A percentile compares a stretch with the other conserved stretches of the same genome.
These are phyloP conservation scores for Hemithea aestivaria DNA, from an alignment of 2,888 invertebrate species.

Conservation along the genomic window DNA sequence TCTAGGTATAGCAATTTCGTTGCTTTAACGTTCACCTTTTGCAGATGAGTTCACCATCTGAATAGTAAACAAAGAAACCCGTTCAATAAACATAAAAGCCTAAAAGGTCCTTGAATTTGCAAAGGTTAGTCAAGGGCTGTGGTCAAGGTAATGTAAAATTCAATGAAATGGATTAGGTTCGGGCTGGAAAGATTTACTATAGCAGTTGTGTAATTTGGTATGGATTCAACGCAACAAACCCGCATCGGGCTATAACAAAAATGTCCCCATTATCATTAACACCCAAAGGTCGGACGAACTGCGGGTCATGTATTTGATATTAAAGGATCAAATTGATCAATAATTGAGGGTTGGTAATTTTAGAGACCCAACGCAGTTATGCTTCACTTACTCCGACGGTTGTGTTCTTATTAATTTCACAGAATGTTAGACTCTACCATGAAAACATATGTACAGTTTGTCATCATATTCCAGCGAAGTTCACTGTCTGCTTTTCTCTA, in stretches of 20 bases:
- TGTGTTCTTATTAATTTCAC: no score
- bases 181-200: conserved; percentile 5
- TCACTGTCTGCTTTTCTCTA: conserved; percentile 20
- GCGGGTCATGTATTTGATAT: conserved; percentile 18
- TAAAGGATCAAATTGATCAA: conserved; percentile 3
- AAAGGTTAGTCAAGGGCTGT: conserved; percentile 11
- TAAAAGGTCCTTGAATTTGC: conserved; percentile 6
- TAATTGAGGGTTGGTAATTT: not conserved
- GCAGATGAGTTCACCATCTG: not conserved
- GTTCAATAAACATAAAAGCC: conserved; percentile 7
- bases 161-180: conserved; percentile 18
- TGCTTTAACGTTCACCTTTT: no score
- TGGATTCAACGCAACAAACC: conserved; percentile 10
- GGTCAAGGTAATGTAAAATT: conserved; percentile 22
- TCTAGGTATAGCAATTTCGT: no score
- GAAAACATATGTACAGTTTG: no score
- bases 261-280: conserved; percentile 18
- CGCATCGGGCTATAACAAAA: conserved; percentile 17
- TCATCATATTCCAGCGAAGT: not conserved
- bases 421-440: no score
- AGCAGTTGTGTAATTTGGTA: conserved; percentile 8
- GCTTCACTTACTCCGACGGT: not conserved
- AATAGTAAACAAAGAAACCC: conserved; percentile 4
- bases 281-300: conserved; percentile 12
- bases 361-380: not conserved